A percentile compares a stretch with the other conserved stretches of the same genome.
Evolutionary conservation across 2,888 invertebrate species (phyloP).

Genomic region (Tetramorium bicarinatum): DNA sequence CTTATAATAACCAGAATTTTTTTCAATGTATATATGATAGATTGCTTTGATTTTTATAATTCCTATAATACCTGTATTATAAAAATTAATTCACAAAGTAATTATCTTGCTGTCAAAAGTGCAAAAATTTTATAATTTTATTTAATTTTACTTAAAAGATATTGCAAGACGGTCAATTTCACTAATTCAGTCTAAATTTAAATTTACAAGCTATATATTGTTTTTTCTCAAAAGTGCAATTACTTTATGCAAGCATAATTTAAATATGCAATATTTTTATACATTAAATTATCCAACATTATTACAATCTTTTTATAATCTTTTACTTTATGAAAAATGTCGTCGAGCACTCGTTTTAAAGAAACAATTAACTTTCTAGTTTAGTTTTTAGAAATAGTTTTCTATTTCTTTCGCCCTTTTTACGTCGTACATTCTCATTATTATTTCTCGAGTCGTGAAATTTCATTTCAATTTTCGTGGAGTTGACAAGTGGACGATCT

Average conservation of each 20-base stretch:
- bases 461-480: conserved; percentile 9
- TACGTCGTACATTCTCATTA: neutral
- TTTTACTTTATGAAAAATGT: conserved; percentile 3
- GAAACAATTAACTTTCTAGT: neutral
- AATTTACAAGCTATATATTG: neutral
- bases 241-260: neutral
- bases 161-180: neutral
- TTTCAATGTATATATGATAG: neutral
- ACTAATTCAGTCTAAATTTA: neutral
- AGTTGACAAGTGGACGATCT: neutral
- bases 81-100: neutral
- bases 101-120: conserved; percentile 5
- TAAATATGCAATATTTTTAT: neutral
- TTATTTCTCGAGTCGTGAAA: neutral
- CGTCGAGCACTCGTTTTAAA: neutral
- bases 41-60: neutral
- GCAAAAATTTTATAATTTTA: neutral
- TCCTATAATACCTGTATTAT: neutral
- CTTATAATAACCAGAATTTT: too few relatives aligned
- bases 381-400: too few relatives aligned
- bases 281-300: neutral
- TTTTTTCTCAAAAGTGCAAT: neutral
- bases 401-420: neutral
- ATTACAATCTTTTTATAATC: neutral
- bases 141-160: neutral